phyloP scores from a whole-genome alignment of 2,797 vertebrate genomes.

The Clarias fuscus region DNA sequence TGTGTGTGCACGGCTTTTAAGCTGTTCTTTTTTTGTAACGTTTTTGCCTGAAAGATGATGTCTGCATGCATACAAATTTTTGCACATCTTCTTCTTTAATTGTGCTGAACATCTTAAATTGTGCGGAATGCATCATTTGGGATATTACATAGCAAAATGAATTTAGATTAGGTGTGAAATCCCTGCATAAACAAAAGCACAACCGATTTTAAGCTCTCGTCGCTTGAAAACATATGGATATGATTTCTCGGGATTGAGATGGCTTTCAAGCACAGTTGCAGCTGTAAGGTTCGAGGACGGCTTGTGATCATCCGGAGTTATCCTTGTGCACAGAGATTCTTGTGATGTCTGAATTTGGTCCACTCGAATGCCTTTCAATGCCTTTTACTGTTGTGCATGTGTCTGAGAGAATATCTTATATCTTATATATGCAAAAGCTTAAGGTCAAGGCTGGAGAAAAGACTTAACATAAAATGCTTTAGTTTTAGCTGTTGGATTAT shows the following conservation, averaged over 20 bases:
- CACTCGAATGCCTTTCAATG: conserved; percentile 19
- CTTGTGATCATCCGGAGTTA: conserved; percentile 35
- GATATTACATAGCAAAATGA: not conserved
- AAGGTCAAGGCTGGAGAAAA: conserved; percentile 6
- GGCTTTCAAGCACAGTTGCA: conserved; percentile 22
- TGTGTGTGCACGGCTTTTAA: not conserved
- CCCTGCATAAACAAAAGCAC: conserved; percentile 18
- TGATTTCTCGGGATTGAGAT: conserved; percentile 24
- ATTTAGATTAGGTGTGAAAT: conserved; percentile 28
- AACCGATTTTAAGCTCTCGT: conserved; percentile 22
- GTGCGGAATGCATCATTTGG: conserved; percentile 9
- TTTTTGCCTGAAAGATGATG: not conserved
- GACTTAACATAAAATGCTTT: conserved; percentile 13
- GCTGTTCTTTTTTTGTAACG: not conserved
- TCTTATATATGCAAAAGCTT: conserved; percentile 19
- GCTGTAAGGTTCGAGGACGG: conserved; percentile 36
- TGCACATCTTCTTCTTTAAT: not conserved
- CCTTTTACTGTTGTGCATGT: conserved; percentile 17
- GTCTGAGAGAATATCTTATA: conserved; percentile 26
- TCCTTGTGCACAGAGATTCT: conserved; percentile 33
- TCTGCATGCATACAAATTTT: not conserved
- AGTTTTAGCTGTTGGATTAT: not conserved
- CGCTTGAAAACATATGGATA: conserved; percentile 25
- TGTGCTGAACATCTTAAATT: not conserved
- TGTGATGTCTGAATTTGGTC: conserved; percentile 45